Percentiles rank a stretch among this genome's conserved stretches.
phyloP scores from a whole-genome alignment of 2,797 vertebrate genomes.

The Squalus acanthias region DNA sequence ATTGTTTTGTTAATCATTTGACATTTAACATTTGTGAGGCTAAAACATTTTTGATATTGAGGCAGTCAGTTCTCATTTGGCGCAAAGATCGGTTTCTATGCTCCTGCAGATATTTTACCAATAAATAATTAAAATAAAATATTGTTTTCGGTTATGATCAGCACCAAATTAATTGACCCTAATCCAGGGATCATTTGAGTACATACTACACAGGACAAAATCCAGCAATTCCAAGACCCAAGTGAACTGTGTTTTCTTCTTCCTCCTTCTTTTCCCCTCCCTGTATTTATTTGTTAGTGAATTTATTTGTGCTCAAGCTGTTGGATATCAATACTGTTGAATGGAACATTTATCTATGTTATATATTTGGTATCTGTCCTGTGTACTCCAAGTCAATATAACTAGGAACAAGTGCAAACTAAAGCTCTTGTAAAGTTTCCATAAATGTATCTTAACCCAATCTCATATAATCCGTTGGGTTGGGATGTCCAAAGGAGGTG shows the following conservation, averaged over 20 bases:
- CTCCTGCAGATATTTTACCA: neutral
- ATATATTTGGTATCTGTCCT: neutral
- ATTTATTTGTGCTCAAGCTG: neutral
- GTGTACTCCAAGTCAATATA: neutral
- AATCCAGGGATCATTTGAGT: neutral
- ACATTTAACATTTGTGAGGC: neutral
- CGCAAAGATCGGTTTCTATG: neutral
- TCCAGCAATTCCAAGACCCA: neutral
- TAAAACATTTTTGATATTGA: neutral
- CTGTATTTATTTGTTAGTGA: neutral
- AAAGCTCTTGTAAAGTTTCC: neutral
- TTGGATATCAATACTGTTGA: neutral
- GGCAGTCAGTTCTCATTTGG: slow-evolving; percentile 17
- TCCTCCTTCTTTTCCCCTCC: neutral
- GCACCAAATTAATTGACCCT: neutral
- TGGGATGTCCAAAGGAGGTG: neutral
- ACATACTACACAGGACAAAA: neutral
- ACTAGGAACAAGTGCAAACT: neutral
- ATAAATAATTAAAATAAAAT: neutral
- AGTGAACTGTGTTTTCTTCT: neutral
- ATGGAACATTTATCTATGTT: neutral
- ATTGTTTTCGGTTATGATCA: neutral
- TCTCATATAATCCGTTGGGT: neutral
- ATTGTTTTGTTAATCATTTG: neutral
- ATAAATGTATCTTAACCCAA: neutral